Conservation (phyloP, 2,888 invertebrate genomes). For the Drosophila mayaguana region DNA sequence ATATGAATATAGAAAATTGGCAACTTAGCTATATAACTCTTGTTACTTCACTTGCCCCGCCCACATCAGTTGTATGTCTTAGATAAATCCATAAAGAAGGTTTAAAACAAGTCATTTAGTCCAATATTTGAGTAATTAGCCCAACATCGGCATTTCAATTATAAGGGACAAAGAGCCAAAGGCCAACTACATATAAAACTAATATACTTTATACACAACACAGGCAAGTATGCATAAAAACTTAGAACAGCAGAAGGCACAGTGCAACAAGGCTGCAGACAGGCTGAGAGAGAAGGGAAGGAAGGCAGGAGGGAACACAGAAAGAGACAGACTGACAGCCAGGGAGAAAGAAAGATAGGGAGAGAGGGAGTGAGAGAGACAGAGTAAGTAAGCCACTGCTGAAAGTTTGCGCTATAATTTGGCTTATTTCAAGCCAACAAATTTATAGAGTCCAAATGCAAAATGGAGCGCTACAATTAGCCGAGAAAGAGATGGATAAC, state of each 20-base stretch:
- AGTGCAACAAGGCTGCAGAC: constrained; percentile 57
- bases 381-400: constrained; percentile 16
- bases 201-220: background rate
- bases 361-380: constrained; percentile 3
- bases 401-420: constrained; percentile 73
- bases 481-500: constrained; percentile 11
- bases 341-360: constrained; percentile 1
- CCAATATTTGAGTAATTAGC: too few species aligned
- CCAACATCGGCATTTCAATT: too few species aligned
- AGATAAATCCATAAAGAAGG: too few species aligned
- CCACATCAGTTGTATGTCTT: too few species aligned
- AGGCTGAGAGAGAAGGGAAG: background rate
- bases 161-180: too few species aligned
- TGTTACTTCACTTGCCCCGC: too few species aligned
- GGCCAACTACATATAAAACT: too few species aligned
- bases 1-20: too few species aligned
- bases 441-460: constrained; percentile 77
- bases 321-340: background rate
- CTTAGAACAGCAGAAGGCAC: constrained; percentile 62
- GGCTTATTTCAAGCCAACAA: constrained; percentile 70
- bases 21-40: too few species aligned
- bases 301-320: background rate
- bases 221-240: constrained; percentile 18
- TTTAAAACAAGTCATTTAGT: too few species aligned
- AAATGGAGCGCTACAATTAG: constrained; percentile 71